Base-by-base conservation (phyloP, 2,888 invertebrate genomes). In the Tricholauxania praeusta region DNA sequence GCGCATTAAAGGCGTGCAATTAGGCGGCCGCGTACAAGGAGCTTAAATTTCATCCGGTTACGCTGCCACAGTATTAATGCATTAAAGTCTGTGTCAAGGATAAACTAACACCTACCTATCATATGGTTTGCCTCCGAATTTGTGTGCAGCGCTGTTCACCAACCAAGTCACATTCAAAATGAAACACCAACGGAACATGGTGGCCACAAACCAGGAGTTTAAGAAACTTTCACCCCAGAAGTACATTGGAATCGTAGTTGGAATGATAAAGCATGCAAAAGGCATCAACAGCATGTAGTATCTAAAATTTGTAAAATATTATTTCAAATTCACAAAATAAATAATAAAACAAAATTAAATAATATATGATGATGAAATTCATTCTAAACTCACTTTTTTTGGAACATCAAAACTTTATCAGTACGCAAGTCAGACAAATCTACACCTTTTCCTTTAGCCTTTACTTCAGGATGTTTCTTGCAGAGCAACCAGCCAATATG, bases 401-500 rank as follows among this genome's bases (percentile, higher is more conserved):
- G 98, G 89, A 96, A 96, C 79, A 89, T 88, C n/a, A 97, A 89
- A 57, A 98, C 90, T 12, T 93, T 94, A 86, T 98, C 97, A 14
- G 89, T 89, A 75, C 91, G 90, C 74, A 98, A 89, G 87, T 98
- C 98, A 66, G 92, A 93, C 77, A 97, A 82, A 84, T 97, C 96
- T 39, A 98, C 90, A 62, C 92, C 91, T 79, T 94, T 93, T 82
- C 97, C 97, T 86, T 96, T 97, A 76, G 89, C 90, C 84, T 91
- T 94, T 53, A 98, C 94, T 77, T 96, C 94, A 0, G 96, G 96
- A 85, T 98, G 98, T 86, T 98, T 98, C 80, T 92, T 91, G 81
- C 93, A 93, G 72, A 98, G 88, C 75, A 98, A 89, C 98, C 98
- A 98, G 74, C 98, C 98, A 80, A 98, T 91, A 87, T 98, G 98